Conservation (phyloP, 2,888 invertebrate species). For the Mythimna albipuncta region DNA sequence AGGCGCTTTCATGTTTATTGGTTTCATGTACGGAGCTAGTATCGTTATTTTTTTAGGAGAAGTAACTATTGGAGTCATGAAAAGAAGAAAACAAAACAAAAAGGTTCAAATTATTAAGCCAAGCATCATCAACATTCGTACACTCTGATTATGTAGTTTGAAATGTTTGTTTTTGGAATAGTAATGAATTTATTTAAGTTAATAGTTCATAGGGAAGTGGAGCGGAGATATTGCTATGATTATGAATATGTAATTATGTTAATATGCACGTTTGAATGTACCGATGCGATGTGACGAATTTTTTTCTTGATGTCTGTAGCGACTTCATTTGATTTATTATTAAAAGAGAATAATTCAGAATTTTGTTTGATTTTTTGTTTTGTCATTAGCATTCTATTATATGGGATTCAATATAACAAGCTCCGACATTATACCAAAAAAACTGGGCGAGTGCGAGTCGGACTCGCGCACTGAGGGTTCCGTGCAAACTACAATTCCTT, state of each 20-base stretch:
- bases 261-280: constrained; percentile 11
- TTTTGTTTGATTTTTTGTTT: background rate
- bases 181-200: constrained; percentile 6
- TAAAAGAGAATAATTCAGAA: background rate
- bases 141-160: background rate
- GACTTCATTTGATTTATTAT: background rate
- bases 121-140: background rate
- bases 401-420: no score
- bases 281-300: constrained; percentile 5
- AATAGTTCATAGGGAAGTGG: constrained; percentile 22
- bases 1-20: constrained; percentile 87
- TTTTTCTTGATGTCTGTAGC: background rate
- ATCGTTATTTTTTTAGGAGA: constrained; percentile 82
- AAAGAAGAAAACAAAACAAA: constrained; percentile 33
- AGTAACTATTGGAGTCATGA: constrained; percentile 62
- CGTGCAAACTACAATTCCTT: no score
- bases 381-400: no score
- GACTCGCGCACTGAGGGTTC: no score
- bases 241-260: constrained; percentile 29
- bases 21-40: constrained; percentile 82
- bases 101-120: background rate
- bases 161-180: background rate
- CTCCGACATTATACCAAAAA: no score
- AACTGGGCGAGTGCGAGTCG: no score
- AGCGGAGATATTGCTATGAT: constrained; percentile 21